Evolutionary conservation across 2,888 invertebrate species (phyloP).

Genomic region (Gasteruption jaculator): DNA sequence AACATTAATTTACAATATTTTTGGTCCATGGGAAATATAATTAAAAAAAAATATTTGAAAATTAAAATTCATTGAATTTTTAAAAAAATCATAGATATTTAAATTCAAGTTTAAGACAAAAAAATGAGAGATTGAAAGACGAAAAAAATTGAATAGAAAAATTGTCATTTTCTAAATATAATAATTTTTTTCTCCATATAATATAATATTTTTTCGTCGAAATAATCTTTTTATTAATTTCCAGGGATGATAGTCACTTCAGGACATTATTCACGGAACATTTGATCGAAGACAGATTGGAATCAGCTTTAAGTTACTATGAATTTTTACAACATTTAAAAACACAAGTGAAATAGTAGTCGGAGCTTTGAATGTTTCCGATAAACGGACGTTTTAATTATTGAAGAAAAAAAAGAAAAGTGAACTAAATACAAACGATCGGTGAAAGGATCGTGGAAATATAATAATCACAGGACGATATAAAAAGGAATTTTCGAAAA

Average conservation of each 20-base stretch:
- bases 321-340: slow-evolving; percentile 97
- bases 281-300: slow-evolving; percentile 90
- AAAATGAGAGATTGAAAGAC: background rate
- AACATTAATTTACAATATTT: slow-evolving; percentile 29
- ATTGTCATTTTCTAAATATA: background rate
- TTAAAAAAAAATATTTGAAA: no score
- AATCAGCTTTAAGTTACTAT: slow-evolving; percentile 91
- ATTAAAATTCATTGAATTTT: no score
- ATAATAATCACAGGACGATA: no score
- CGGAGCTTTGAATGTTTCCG: slow-evolving; percentile 2
- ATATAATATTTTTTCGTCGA: background rate
- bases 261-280: slow-evolving; percentile 79
- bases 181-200: no score
- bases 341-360: slow-evolving; percentile 76
- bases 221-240: slow-evolving; percentile 23
- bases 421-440: slow-evolving; percentile 12
- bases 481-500: no score
- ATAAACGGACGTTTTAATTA: no score
- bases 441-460: slow-evolving; percentile 13
- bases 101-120: slow-evolving; percentile 1
- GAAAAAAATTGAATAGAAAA: background rate
- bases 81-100: no score
- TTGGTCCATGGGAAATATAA: no score
- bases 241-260: slow-evolving; percentile 87
- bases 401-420: slow-evolving; percentile 7